Evolutionary conservation across 2,797 vertebrate genomes (phyloP), one percentile per base, ranked within the genome.

Genomic region (Sebastes iracundus): DNA sequence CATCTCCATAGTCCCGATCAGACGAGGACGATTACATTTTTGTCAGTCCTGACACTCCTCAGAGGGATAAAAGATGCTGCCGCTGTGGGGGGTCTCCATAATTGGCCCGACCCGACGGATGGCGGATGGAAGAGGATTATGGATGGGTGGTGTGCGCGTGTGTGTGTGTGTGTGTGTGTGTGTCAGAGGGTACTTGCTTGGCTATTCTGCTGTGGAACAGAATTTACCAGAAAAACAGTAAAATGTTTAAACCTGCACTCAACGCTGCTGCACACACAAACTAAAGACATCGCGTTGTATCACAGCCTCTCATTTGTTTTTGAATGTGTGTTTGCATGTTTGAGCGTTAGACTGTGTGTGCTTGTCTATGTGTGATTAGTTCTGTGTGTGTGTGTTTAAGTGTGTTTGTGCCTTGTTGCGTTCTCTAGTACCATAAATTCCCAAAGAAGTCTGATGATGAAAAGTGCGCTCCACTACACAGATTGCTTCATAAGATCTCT

Each of bases 41-140:
- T 88, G 79, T 83, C 81, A 73, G 83, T 63, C 32, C 65, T 67
- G 73, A 70, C 76, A 67, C 55, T 74, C 73, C 46, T 84, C 81
- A 49, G 66, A 78, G 49, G 53, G 56, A 78, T 72, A 60, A 72
- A 69, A 73, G 60, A 60, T 38, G 60, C 66, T 71, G 28, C 60
- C 38, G 2, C 72, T 53, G 63, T 27, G 52, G 84, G 82, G 63
- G 76, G 71, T 62, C 71, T 16, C 59, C 2, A 4, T 89, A 88
- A 89, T 85, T 88, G 82, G 80, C 61, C 33, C 25, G 12, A 59
- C 30, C 25, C n/a, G 20, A 75, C 2, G 13, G 72, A 61, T 83
- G 75, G 64, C 20, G 32, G 62, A 63, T 49, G 30, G 49, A 79
- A 35, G 27, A 75, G 56, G 69, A 81, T 79, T 75, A 72, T 42